Evolutionary conservation across 2,888 invertebrate genomes (phyloP).

Genomic region (Gastracanthus pulcherrimus): DNA sequence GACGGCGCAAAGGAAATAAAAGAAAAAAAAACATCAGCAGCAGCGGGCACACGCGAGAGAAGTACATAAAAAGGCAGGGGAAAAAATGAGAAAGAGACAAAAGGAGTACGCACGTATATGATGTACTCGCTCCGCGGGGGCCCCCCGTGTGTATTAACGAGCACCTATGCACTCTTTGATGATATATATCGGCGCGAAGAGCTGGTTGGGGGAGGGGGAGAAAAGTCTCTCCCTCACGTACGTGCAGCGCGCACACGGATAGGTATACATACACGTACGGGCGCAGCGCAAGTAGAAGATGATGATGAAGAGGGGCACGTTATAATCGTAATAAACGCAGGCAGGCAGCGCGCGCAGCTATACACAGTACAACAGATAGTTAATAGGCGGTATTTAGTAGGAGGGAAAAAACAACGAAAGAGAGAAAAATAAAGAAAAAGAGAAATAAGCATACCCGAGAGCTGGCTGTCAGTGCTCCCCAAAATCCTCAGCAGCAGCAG

Average conservation of each 20-base stretch:
- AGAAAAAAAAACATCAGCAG: neutral
- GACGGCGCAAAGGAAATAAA: neutral
- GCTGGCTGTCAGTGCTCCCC: conserved; percentile 31
- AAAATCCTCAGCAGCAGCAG: conserved; percentile 40
- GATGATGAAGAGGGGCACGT: conserved; percentile 16
- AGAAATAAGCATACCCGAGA: conserved; percentile 32
- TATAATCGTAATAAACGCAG: conserved; percentile 38
- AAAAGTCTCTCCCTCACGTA: conserved; percentile 30
- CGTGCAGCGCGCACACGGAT: neutral
- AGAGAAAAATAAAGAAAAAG: neutral
- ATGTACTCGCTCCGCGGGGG: neutral
- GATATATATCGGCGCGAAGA: conserved; percentile 44
- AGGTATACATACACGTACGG: neutral
- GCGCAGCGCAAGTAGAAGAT: neutral
- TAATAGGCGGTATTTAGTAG: too few species aligned
- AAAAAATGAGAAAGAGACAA: conserved; percentile 13
- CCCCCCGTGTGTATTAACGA: conserved; percentile 27
- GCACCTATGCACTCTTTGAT: conserved; percentile 49
- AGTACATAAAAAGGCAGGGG: neutral
- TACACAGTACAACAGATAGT: neutral
- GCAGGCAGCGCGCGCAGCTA: neutral
- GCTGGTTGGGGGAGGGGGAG: conserved; percentile 1
- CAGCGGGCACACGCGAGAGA: neutral
- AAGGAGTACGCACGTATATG: conserved; percentile 14
- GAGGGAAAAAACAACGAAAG: neutral